phyloP scores from a whole-genome alignment of 2,888 invertebrate species.

The Cheilosia soror region DNA sequence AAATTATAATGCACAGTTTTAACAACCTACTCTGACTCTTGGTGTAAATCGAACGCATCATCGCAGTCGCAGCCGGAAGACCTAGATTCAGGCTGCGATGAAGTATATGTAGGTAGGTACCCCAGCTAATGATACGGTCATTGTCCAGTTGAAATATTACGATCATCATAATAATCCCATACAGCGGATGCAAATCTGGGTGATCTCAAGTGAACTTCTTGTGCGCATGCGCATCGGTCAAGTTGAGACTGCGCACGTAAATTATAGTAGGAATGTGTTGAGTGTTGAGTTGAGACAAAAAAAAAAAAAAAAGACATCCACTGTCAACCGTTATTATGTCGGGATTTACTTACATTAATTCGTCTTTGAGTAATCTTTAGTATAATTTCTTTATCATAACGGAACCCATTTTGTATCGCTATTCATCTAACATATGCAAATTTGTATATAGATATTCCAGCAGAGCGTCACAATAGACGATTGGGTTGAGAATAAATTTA shows the following conservation, averaged over 20 bases:
- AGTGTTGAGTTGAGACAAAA: not conserved
- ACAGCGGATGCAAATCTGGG: slow-evolving; percentile 26
- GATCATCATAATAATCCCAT: slow-evolving; percentile 13
- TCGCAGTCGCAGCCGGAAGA: not conserved
- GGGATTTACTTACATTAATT: not conserved
- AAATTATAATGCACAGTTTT: slow-evolving; percentile 31
- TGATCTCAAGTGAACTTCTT: slow-evolving; percentile 13
- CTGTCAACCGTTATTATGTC: slow-evolving; percentile 43
- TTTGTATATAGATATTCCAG: slow-evolving; percentile 6
- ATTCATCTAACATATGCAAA: slow-evolving; percentile 36
- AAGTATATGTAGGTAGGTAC: not conserved
- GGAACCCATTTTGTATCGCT: slow-evolving; percentile 21
- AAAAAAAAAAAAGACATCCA: not conserved
- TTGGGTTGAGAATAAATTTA: slow-evolving; percentile 4
- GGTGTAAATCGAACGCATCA: slow-evolving; percentile 4
- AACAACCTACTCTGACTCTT: slow-evolving; percentile 8
- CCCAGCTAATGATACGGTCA: slow-evolving; percentile 11
- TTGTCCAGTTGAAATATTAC: slow-evolving; percentile 19
- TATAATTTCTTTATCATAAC: slow-evolving; percentile 41
- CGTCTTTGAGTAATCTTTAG: slow-evolving; percentile 17
- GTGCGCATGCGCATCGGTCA: slow-evolving; percentile 3
- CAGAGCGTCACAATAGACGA: not conserved
- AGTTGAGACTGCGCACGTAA: not conserved
- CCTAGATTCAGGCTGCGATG: slow-evolving; percentile 28
- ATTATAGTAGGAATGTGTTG: not conserved